phyloP scores from a whole-genome alignment of 35 echinoderm and acorn worm genomes.

The Lytechinus pictus region DNA sequence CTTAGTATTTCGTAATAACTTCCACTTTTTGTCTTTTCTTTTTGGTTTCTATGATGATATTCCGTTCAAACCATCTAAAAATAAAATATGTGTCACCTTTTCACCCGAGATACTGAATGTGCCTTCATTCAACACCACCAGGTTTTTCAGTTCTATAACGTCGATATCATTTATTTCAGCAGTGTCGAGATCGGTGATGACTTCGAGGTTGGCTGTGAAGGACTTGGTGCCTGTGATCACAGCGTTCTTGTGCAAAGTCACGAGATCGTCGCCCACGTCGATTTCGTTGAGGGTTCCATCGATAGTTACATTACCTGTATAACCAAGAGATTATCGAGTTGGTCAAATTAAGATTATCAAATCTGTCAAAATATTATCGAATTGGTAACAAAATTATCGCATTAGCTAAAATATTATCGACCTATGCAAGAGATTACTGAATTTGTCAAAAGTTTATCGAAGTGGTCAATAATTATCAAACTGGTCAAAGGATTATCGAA shows the following conservation, averaged over 20 bases:
- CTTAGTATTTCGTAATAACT: too few species aligned
- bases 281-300: constrained; percentile 41
- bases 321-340: background rate
- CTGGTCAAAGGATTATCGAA: too few species aligned
- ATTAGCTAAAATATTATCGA: too few species aligned
- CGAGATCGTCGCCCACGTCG: constrained; percentile 26
- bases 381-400: too few species aligned
- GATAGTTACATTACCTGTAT: constrained; percentile 33
- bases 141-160: background rate
- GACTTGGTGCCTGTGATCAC: background rate
- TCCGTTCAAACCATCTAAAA: background rate
- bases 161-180: constrained; percentile 40
- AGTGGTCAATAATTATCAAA: too few species aligned
- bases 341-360: too few species aligned
- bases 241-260: background rate
- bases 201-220: background rate
- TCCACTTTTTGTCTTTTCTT: too few species aligned
- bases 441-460: too few species aligned
- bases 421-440: too few species aligned
- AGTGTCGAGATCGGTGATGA: background rate
- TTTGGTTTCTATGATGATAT: too few species aligned
- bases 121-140: constrained; percentile 14
- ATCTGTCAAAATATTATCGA: too few species aligned
- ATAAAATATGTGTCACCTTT: background rate
- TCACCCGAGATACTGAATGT: background rate